Base-by-base conservation (phyloP, 2,113 vertebrate species). In the Hemichromis elongatus region DNA sequence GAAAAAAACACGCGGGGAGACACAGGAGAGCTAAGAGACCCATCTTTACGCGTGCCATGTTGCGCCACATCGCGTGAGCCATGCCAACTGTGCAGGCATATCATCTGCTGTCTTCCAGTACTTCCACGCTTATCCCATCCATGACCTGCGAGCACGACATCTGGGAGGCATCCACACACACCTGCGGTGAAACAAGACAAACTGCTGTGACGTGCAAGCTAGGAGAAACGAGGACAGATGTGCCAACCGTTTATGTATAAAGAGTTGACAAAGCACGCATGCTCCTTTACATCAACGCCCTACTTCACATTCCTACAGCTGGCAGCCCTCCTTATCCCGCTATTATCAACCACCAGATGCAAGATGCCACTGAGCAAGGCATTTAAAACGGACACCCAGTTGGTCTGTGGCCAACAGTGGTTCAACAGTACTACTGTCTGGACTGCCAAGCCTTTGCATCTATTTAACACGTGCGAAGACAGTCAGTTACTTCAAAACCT, bases 11-110 rank as follows among this genome's bases (percentile, higher is more conserved):
- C 13, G 97, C 84, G 75, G 95, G 95, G 86, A 97, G 95, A 91
- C 97, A 96, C 88, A 97, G 85, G 81, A 96, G 89, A 82, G 96
- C 92, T 73, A 96, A 63, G 19, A 95, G 85, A 92, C 95, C 91
- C 97, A 99, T 98, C 83, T 97, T 98, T 96, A 96, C 93, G 93
- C 95, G 95, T 91, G 95, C 95, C 89, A 94, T 93, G 11, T 86
- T 90, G 89, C 82, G 92, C 94, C 96, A 96, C 91, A 91, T 93
- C 92, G 93, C 85, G 88, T 90, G 90, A 92, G 78, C 82, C 81
- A 79, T 63, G 89, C 89, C 94, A 86, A 82, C 66, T 56, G 92
- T 80, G 85, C 83, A 47, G 88, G 87, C 95, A 96, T 96, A 88
- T 93, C 91, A 95, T 84, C 94, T 70, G 86, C 89, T 73, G 89